Conservation (phyloP, 2,797 vertebrate species). For the Xenops minutus region DNA sequence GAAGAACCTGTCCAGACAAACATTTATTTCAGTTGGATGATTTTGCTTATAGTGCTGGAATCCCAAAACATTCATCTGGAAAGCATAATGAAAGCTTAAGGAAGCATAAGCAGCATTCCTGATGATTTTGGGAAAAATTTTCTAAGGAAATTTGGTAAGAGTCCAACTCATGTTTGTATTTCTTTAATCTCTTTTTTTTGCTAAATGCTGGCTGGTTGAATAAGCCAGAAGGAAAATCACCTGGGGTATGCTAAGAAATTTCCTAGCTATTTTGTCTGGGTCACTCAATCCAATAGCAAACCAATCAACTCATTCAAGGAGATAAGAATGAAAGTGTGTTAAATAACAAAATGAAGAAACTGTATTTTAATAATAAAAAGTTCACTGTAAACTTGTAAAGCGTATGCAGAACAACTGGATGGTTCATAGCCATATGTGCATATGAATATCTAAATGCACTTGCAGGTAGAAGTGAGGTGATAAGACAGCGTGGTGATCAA, state of each 20-base stretch:
- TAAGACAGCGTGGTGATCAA: not conserved
- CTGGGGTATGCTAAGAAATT: not conserved
- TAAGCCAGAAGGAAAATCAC: not conserved
- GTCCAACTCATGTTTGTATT: not conserved
- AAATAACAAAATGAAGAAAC: not conserved
- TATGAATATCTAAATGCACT: not conserved
- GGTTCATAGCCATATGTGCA: not conserved
- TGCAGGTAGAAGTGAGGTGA: not conserved
- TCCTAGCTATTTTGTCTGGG: not conserved
- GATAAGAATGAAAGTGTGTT: not conserved
- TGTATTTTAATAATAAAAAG: not conserved
- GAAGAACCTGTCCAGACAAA: conserved; percentile 52
- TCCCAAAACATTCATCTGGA: conserved; percentile 49
- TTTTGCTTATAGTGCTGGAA: conserved; percentile 34
- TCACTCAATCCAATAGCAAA: not conserved
- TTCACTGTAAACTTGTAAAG: not conserved
- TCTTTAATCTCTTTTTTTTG: not conserved
- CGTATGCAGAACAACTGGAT: not conserved
- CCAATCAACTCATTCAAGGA: not conserved
- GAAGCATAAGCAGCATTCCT: conserved; percentile 1
- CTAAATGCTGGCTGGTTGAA: not conserved
- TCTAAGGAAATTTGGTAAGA: conserved; percentile 23
- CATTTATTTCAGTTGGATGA: not conserved
- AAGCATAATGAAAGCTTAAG: conserved; percentile 12
- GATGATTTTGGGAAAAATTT: conserved; percentile 4